A percentile compares a stretch with the other conserved stretches of the same genome.
Evolutionary conservation across 2,113 vertebrate species (phyloP).

Genomic region (Hystrix cristata): DNA sequence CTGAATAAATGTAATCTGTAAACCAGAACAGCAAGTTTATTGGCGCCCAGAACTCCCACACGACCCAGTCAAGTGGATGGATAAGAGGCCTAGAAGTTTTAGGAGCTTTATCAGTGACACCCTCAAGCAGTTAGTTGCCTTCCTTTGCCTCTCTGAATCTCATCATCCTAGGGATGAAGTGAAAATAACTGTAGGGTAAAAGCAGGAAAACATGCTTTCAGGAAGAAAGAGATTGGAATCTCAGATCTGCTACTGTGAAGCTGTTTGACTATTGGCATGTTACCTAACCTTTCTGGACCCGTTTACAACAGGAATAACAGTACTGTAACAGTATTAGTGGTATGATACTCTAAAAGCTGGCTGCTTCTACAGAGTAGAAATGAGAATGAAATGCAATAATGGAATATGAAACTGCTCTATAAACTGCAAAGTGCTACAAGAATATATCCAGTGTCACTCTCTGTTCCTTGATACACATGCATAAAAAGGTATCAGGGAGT

Average conservation of each 20-base stretch:
- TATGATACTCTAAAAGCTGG: neutral
- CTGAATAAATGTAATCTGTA: neutral
- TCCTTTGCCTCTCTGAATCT: slow-evolving; percentile 37
- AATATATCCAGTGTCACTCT: slow-evolving; percentile 5
- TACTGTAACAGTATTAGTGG: neutral
- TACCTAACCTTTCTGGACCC: slow-evolving; percentile 8
- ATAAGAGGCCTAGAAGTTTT: neutral
- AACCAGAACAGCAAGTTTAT: slow-evolving; percentile 14
- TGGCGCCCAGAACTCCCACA: neutral
- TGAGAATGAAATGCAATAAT: neutral
- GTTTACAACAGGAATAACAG: slow-evolving; percentile 10
- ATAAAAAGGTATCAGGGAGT: slow-evolving; percentile 10
- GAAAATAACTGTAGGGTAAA: neutral
- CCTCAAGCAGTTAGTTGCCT: neutral
- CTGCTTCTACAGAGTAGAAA: neutral
- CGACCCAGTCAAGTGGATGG: neutral
- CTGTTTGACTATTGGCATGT: neutral
- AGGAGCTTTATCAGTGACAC: neutral
- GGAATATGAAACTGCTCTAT: slow-evolving; percentile 42
- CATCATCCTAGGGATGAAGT: neutral
- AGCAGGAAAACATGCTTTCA: neutral
- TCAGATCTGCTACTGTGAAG: neutral
- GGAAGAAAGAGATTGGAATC: slow-evolving; percentile 12
- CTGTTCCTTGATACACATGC: neutral
- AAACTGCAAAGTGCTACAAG: neutral